Base-by-base conservation (phyloP, 2,797 vertebrate species). In the Gastrophryne carolinensis region DNA sequence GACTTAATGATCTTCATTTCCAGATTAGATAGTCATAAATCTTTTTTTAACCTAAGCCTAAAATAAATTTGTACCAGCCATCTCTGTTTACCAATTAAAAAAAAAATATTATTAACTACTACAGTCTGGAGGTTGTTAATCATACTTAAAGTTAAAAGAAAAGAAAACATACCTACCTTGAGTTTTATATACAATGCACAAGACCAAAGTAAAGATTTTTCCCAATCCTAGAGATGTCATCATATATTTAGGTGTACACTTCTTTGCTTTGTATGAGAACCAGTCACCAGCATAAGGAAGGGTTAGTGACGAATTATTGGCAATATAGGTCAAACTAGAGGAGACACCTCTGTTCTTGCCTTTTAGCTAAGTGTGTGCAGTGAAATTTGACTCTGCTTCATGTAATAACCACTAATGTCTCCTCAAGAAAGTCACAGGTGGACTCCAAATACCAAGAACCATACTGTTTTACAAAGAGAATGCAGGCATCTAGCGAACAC, bases 191-290 rank as follows among this genome's bases (percentile, higher is more conserved):
- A 15, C 10, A 62, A 41, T 29, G 72, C 52, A 70, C 37, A 79
- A 79, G 2, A 17, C 5, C 73, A 65, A 0, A 15, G 3, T 17
- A 2, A 54, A 27, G 0, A 72, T 53, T 12, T 35, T 19, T 65
- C 54, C 83, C 67, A 81, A 4, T 11, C 3, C 17, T 69, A 53
- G 37, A 78, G 39, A 8, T 63, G 32, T 52, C 13, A 61, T n/a
- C 0, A 26, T 34, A 32, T 75, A 2, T 3, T 77, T 19, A 54
- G 15, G 67, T 12, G 80, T 60, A 10, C 5, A 0, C 58, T 67
- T 47, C 1, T 56, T 67, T 50, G 29, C 0, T 21, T 50, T n/a
- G 49, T 49, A 29, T 53, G 27, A 29, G 13, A 0, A 27, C 52
- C 4, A 23, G 29, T 60, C 67, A 37, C 13, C 29, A 34, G 21